Percentiles rank a stretch among this genome's conserved stretches.
These are phyloP conservation scores for Uloborus diversus DNA, from an alignment of 1,140 invertebrate genomes.

Conservation along the genomic window DNA sequence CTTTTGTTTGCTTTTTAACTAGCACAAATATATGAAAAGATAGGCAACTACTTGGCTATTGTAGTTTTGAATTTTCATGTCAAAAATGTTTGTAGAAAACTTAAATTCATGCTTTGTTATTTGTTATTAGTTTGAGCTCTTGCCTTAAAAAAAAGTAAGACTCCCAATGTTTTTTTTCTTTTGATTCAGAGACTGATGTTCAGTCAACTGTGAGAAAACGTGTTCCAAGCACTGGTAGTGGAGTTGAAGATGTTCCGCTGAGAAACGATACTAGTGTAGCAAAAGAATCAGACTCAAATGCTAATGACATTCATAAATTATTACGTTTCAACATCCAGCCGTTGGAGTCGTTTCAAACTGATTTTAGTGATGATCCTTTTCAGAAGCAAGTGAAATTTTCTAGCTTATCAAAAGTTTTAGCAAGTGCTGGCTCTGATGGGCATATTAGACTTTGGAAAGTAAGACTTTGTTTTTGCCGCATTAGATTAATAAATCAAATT, in stretches of 20 bases:
- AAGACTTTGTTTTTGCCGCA: neutral
- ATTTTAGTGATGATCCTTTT: conserved; percentile 75
- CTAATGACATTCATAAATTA: conserved; percentile 31
- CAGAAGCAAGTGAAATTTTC: conserved; percentile 88
- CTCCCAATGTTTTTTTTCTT: too few relatives aligned
- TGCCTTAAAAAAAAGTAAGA: too few relatives aligned
- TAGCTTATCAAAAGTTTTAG: conserved; percentile 78
- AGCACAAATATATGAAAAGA: too few relatives aligned
- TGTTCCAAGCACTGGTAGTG: too few relatives aligned
- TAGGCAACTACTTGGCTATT: too few relatives aligned
- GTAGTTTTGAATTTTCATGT: too few relatives aligned
- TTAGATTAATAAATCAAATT: conserved; percentile 1
- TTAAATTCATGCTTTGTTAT: too few relatives aligned
- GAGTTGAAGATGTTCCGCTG: neutral
- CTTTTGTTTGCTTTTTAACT: too few relatives aligned
- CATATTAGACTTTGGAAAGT: conserved; percentile 84
- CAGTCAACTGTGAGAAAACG: too few relatives aligned
- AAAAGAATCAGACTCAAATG: conserved; percentile 26
- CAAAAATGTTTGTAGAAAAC: too few relatives aligned
- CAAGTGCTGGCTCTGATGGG: conserved; percentile 91
- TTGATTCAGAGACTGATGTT: too few relatives aligned
- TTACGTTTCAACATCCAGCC: conserved; percentile 66
- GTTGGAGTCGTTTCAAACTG: conserved; percentile 65
- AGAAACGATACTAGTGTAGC: neutral
- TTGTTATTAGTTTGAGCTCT: too few relatives aligned